Evolutionary conservation across 2,113 vertebrate genomes (phyloP).

Genomic region (Lophura nycthemera): DNA sequence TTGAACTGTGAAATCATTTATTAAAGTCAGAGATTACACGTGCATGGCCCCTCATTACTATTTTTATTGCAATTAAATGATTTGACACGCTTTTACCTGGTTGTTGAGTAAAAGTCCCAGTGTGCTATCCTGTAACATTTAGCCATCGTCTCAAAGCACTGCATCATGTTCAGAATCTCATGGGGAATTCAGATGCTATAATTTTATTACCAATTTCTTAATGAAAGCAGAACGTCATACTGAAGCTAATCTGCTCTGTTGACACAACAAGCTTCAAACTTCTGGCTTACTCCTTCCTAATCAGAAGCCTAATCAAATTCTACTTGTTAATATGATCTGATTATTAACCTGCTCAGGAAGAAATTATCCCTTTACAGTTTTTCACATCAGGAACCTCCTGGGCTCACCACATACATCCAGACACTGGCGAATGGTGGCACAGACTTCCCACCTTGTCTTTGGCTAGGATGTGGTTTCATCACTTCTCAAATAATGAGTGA

Average conservation of each 20-base stretch:
- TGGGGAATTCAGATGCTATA: not conserved
- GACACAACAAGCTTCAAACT: slow-evolving; percentile 54
- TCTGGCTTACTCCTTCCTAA: slow-evolving; percentile 13
- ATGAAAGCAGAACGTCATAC: slow-evolving; percentile 10
- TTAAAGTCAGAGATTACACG: not conserved
- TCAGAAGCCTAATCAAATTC: slow-evolving; percentile 60
- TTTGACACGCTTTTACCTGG: not conserved
- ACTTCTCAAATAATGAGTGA: not conserved
- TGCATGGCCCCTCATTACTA: not conserved
- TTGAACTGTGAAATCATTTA: not conserved
- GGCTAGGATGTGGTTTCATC: not conserved
- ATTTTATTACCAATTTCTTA: slow-evolving; percentile 23
- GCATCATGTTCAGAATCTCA: not conserved
- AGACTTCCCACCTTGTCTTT: not conserved
- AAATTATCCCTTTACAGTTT: not conserved
- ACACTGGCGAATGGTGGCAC: not conserved
- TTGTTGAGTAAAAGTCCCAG: not conserved
- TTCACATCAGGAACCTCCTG: not conserved
- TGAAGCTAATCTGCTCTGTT: slow-evolving; percentile 41
- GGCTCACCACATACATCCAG: not conserved
- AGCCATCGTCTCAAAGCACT: not conserved
- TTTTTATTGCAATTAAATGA: not conserved
- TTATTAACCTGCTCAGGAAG: slow-evolving; percentile 46
- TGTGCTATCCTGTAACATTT: not conserved
- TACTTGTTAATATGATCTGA: slow-evolving; percentile 38